phyloP scores from a whole-genome alignment of 2,113 vertebrate species.

The Pleuronectes platessa region DNA sequence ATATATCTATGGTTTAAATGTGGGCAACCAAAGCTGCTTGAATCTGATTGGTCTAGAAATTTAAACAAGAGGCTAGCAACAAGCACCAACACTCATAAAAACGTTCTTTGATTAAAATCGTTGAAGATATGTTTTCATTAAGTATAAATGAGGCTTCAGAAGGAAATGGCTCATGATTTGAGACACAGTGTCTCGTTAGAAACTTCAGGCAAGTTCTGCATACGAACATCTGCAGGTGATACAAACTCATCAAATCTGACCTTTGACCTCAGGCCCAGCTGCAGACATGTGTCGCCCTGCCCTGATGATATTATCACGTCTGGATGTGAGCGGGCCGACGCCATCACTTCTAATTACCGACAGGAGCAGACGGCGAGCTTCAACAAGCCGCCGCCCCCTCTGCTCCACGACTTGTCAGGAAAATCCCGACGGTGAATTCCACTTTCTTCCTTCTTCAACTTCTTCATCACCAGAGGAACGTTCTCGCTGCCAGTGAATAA shows the following conservation, averaged over 20 bases:
- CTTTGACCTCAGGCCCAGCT: conserved; percentile 18
- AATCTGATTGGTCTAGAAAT: too few relatives aligned
- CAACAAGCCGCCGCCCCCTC: conserved; percentile 25
- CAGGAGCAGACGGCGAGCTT: conserved; percentile 51
- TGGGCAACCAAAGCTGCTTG: too few relatives aligned
- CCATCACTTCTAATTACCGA: conserved; percentile 65
- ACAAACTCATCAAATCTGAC: conserved; percentile 4
- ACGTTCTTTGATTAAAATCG: too few relatives aligned
- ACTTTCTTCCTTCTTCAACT: not conserved
- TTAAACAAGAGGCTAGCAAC: too few relatives aligned
- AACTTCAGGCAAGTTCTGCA: too few relatives aligned
- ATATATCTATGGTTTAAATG: too few relatives aligned
- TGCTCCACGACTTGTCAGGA: conserved; percentile 38
- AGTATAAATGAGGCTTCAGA: too few relatives aligned
- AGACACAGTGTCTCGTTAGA: too few relatives aligned
- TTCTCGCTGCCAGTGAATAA: conserved; percentile 13
- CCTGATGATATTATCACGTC: conserved; percentile 28
- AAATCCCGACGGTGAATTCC: conserved; percentile 35
- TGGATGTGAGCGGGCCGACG: conserved; percentile 25
- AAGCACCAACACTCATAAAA: too few relatives aligned
- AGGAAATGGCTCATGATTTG: too few relatives aligned
- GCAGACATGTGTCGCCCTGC: not conserved
- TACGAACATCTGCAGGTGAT: not conserved
- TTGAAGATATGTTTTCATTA: too few relatives aligned
- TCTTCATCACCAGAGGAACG: not conserved